These are phyloP conservation scores for Hemiprocne comata DNA, from an alignment of 2,113 vertebrate species.

Conservation along the genomic window DNA sequence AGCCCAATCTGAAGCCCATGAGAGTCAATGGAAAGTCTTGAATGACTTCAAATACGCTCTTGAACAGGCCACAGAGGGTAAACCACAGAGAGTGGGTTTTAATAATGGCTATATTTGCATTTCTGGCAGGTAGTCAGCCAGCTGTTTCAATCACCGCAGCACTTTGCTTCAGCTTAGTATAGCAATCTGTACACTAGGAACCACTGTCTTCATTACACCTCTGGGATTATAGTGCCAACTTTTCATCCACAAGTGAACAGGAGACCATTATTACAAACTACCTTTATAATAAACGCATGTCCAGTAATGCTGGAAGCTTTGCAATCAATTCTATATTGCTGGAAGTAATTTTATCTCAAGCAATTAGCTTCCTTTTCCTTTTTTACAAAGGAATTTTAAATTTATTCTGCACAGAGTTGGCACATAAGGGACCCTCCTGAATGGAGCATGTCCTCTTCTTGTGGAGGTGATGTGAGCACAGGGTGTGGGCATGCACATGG, in stretches of 20 bases:
- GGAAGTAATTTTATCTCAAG: not conserved
- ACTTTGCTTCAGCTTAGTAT: not conserved
- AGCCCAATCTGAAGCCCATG: not conserved
- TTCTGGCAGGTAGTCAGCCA: conserved; percentile 10
- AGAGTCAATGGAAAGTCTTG: not conserved
- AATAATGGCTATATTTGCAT: not conserved
- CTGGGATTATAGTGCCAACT: not conserved
- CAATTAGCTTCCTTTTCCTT: not conserved
- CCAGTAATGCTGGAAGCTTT: not conserved
- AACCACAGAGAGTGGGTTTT: not conserved
- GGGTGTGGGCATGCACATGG: not conserved
- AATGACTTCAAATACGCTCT: not conserved
- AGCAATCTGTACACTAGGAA: not conserved
- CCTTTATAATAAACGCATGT: not conserved
- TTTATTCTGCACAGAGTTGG: not conserved
- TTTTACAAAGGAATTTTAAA: not conserved
- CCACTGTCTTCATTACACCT: not conserved
- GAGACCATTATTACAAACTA: not conserved
- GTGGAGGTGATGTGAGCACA: not conserved
- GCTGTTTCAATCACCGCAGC: not conserved
- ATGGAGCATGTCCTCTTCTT: not conserved
- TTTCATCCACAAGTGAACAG: not conserved
- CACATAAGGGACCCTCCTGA: not conserved
- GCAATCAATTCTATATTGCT: not conserved
- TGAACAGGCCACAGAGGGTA: not conserved